Evolutionary conservation across 1,140 invertebrate genomes (phyloP).

Genomic region (Hesperophylax magnus): DNA sequence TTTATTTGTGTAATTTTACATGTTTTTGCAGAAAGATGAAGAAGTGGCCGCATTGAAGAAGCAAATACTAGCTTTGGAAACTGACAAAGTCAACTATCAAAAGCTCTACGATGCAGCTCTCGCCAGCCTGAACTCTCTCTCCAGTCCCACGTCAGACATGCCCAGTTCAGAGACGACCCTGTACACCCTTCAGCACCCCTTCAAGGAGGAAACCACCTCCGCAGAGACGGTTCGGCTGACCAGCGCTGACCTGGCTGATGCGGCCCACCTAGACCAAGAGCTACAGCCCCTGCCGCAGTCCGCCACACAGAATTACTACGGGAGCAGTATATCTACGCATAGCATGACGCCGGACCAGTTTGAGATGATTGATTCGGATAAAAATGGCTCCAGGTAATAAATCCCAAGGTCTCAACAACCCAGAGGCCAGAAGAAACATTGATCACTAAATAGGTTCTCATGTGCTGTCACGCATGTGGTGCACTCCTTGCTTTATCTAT

Average conservation of each 20-base stretch:
- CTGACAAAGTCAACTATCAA: slow-evolving; percentile 73
- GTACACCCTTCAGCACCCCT: slow-evolving; percentile 44
- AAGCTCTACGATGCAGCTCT: slow-evolving; percentile 69
- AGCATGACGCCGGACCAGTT: slow-evolving; percentile 69
- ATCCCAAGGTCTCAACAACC: too few relatives aligned
- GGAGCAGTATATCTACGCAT: slow-evolving; percentile 67
- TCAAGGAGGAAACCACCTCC: slow-evolving; percentile 59
- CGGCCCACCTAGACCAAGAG: slow-evolving; percentile 50
- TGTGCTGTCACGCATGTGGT: too few relatives aligned
- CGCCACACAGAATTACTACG: slow-evolving; percentile 68
- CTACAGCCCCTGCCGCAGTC: slow-evolving; percentile 64
- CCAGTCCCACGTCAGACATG: slow-evolving; percentile 65
- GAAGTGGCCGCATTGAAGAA: slow-evolving; percentile 72
- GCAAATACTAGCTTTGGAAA: slow-evolving; percentile 70
- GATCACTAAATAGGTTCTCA: too few relatives aligned
- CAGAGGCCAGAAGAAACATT: too few relatives aligned
- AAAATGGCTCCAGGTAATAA: slow-evolving; percentile 63
- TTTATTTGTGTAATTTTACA: too few relatives aligned
- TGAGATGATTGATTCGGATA: slow-evolving; percentile 69
- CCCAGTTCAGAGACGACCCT: slow-evolving; percentile 54
- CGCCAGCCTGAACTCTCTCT: slow-evolving; percentile 67
- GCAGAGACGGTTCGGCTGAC: slow-evolving; percentile 60
- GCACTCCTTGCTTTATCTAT: too few relatives aligned
- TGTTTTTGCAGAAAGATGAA: slow-evolving; percentile 63
- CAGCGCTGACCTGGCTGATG: slow-evolving; percentile 49